These are phyloP conservation scores for Rhopalosiphum padi DNA, from an alignment of 1,140 invertebrate species.

Conservation along the genomic window DNA sequence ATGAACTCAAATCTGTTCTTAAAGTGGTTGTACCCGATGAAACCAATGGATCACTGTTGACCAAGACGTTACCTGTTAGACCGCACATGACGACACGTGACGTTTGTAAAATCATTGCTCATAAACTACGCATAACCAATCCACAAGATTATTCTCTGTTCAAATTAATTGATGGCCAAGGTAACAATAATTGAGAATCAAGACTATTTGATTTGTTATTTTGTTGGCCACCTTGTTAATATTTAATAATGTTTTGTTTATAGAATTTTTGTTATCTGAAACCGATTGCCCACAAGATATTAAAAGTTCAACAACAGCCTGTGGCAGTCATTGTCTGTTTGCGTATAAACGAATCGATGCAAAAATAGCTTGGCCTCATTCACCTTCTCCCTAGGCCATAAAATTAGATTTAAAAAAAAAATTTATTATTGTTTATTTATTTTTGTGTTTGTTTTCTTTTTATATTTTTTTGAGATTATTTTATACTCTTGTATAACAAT, in stretches of 20 bases:
- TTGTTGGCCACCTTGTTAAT: background rate
- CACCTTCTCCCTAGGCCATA: slow-evolving; percentile 61
- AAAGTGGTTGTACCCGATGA: slow-evolving; percentile 92
- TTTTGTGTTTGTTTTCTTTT: slow-evolving; percentile 26
- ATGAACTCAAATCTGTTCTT: slow-evolving; percentile 73
- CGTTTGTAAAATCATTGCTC: slow-evolving; percentile 90
- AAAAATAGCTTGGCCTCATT: slow-evolving; percentile 93
- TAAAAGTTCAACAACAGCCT: slow-evolving; percentile 70
- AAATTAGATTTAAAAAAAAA: background rate
- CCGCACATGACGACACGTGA: slow-evolving; percentile 91
- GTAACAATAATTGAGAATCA: slow-evolving; percentile 66
- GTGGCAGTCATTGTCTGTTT: slow-evolving; percentile 84
- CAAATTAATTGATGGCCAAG: slow-evolving; percentile 87
- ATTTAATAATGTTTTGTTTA: slow-evolving; percentile 62
- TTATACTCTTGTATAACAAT: slow-evolving; percentile 20
- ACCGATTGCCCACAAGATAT: slow-evolving; percentile 90
- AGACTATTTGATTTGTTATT: slow-evolving; percentile 68
- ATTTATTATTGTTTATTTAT: slow-evolving; percentile 10
- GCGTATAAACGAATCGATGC: slow-evolving; percentile 95
- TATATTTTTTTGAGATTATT: slow-evolving; percentile 12
- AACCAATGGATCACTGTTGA: slow-evolving; percentile 86
- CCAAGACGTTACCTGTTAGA: slow-evolving; percentile 87
- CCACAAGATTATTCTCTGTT: slow-evolving; percentile 96
- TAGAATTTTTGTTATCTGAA: slow-evolving; percentile 87
- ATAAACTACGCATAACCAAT: slow-evolving; percentile 92